A percentile compares a stretch with the other conserved stretches of the same genome.
Conservation (phyloP, 1,140 invertebrate species). For the Sminthurinus signatus region DNA sequence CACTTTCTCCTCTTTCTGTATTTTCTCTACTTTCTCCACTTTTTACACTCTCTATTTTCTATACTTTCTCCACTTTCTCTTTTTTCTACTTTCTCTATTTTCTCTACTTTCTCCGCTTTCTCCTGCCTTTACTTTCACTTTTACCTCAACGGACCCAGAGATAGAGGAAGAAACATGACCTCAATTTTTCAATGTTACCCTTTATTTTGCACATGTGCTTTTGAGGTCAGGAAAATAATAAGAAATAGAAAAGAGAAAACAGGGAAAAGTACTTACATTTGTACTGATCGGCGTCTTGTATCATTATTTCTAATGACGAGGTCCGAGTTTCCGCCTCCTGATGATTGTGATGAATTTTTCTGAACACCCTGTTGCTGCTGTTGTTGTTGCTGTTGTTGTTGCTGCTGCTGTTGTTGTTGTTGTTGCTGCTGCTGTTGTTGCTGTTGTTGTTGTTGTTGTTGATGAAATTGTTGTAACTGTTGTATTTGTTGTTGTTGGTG, state of each 20-base stretch:
- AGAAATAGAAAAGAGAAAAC: neutral
- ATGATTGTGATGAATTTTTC: conserved; percentile 24
- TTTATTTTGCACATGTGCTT: no score
- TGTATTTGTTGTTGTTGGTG: conserved; percentile 9
- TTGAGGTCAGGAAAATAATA: neutral
- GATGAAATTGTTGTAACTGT: neutral
- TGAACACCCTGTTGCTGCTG: conserved; percentile 13
- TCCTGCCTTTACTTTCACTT: no score
- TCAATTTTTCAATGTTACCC: no score
- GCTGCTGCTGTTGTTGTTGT: conserved; percentile 11
- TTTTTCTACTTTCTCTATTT: no score
- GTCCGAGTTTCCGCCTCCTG: conserved; percentile 21
- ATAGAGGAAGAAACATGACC: no score
- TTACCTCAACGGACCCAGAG: no score
- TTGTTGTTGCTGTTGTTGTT: conserved; percentile 7
- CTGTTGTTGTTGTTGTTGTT: conserved; percentile 16
- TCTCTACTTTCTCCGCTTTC: no score
- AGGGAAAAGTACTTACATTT: conserved; percentile 33
- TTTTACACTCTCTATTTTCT: no score
- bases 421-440: conserved; percentile 22
- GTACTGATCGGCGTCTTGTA: conserved; percentile 39
- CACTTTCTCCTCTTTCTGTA: no score
- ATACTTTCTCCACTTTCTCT: no score
- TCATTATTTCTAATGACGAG: conserved; percentile 33
- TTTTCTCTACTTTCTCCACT: no score